Evolutionary conservation across 2,113 vertebrate genomes (phyloP).

Genomic region (Platycercus adscitus): DNA sequence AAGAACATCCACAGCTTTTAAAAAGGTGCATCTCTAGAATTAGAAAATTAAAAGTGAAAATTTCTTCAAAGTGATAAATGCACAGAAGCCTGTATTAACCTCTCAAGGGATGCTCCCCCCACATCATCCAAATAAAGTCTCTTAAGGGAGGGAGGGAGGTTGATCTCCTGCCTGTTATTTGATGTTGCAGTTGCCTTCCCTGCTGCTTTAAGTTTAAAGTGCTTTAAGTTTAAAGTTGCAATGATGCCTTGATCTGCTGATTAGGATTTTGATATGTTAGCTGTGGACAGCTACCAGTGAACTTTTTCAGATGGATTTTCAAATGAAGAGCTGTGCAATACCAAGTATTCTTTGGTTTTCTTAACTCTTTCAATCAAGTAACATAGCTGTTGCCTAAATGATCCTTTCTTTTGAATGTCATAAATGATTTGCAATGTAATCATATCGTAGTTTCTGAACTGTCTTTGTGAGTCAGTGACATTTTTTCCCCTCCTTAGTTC

Average conservation of each 20-base stretch:
- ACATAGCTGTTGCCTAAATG: background rate
- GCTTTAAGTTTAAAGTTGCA: background rate
- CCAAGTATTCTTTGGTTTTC: background rate
- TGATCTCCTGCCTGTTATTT: background rate
- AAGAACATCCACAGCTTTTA: background rate
- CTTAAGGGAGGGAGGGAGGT: background rate
- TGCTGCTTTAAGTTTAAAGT: background rate
- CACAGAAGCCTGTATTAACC: background rate
- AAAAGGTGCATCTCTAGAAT: background rate
- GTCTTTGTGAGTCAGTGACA: background rate
- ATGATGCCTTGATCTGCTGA: background rate
- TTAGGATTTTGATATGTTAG: constrained; percentile 6
- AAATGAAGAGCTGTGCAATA: background rate
- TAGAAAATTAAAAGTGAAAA: constrained; percentile 31
- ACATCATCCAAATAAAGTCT: background rate
- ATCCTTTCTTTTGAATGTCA: background rate
- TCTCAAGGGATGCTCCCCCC: background rate
- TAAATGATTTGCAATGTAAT: background rate
- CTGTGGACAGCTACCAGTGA: background rate
- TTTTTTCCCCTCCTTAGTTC: background rate
- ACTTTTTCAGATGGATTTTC: background rate
- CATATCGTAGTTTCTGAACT: background rate
- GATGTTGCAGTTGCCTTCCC: background rate
- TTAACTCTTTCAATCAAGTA: background rate
- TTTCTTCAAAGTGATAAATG: constrained; percentile 17